These are phyloP conservation scores for Casuarius casuarius DNA, from an alignment of 2,113 vertebrate species.

Conservation along the genomic window DNA sequence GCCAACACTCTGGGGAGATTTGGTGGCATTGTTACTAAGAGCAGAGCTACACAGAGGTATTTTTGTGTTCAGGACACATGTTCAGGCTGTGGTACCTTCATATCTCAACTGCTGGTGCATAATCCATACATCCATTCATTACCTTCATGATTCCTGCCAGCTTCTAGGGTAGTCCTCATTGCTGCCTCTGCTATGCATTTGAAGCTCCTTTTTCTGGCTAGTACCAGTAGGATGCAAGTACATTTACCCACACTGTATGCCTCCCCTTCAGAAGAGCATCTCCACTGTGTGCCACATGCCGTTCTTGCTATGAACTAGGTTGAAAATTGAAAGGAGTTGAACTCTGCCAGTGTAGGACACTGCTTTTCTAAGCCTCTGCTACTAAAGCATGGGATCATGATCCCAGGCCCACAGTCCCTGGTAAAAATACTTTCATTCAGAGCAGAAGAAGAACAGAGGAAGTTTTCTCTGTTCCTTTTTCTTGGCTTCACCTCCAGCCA, in stretches of 20 bases:
- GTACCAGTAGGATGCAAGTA: not conserved
- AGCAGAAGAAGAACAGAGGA: not conserved
- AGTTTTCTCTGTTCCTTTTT: not conserved
- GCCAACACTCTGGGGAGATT: not conserved
- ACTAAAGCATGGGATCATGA: not conserved
- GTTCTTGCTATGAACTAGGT: not conserved
- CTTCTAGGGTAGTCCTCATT: not conserved
- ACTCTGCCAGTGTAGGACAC: not conserved
- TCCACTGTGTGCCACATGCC: not conserved
- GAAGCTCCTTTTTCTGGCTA: not conserved
- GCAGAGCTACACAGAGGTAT: not conserved
- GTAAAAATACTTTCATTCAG: not conserved
- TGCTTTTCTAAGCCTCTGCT: not conserved
- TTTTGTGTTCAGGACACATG: not conserved
- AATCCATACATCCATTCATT: not conserved
- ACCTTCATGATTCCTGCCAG: not conserved
- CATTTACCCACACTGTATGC: fast-evolving
- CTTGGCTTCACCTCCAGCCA: not conserved
- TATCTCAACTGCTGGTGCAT: not conserved
- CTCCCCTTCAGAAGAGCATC: not conserved
- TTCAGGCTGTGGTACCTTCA: not conserved
- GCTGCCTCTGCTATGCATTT: not conserved
- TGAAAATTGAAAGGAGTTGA: not conserved
- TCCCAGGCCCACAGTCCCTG: not conserved
- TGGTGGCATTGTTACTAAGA: not conserved